Base-by-base conservation (phyloP, 2,113 vertebrate species). In the Gulo gulo region DNA sequence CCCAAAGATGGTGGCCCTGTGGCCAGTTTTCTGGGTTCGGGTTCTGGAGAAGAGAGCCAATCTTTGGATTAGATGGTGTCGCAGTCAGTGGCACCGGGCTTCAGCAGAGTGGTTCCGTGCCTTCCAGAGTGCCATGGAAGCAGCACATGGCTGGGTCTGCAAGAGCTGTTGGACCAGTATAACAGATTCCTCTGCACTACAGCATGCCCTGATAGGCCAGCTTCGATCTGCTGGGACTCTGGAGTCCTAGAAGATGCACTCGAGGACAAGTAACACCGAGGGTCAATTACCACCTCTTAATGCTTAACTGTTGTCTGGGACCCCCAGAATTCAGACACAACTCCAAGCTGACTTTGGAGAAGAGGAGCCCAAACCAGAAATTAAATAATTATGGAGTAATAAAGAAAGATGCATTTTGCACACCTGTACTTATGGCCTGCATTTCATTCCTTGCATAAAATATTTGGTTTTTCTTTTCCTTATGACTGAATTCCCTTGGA, bases 401-500 rank as follows among this genome's bases (percentile, higher is more conserved):
- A 90, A 97, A 96, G 91, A 92, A 94, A 85, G 52, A 67, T 89
- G 61, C 61, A 61, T 86, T 95, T 88, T 90, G 23, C 47, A 86
- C 90, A 96, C 92, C 96, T 95, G 90, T 91, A 20, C 47, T 95
- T 71, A n/a, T 95, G 89, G 45, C n/a, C 67, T 85, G n/a, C 39
- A 69, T 97, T 94, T 96, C 57, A 63, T 92, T 80, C 63, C 76
- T 90, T 95, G 55, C 74, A n/a, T 82, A 86, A 96, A 87, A 89
- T 80, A 94, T 97, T 97, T 97, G 76, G 94, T 96, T 96, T 97
- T 45, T 95, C 95, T 97, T 78, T 61, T 52, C 52, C 52, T 88
- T 82, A 78, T 90, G 80, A 96, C 65, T 67, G 42, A 92, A 93
- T 96, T 91, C 39, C 79, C 42, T 10, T n/a, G 59, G 94, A 80